Conservation (phyloP, 2,797 vertebrate genomes). For the Phoebastria nigripes region DNA sequence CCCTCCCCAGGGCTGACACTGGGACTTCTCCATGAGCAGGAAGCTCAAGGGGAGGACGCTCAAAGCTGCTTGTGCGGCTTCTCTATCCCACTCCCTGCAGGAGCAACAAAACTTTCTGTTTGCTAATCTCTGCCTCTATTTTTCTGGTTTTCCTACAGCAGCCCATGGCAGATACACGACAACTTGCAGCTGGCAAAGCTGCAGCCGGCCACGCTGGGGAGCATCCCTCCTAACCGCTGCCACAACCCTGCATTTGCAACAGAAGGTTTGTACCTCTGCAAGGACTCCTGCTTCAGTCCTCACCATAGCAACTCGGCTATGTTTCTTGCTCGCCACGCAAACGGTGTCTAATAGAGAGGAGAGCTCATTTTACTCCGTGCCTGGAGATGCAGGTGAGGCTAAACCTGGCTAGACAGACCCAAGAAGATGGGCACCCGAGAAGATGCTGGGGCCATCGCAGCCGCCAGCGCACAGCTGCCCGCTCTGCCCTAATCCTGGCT, state of each 20-base stretch:
- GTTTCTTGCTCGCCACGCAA: rapidly evolving
- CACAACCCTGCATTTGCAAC: neutral
- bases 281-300: neutral
- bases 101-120: neutral
- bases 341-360: neutral
- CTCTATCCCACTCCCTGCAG: neutral
- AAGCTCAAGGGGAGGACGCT: neutral
- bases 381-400: neutral
- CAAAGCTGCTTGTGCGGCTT: neutral
- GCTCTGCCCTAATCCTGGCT: neutral
- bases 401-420: neutral
- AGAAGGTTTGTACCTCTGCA: neutral
- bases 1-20: neutral
- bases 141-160: neutral
- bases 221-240: neutral
- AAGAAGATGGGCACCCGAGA: neutral
- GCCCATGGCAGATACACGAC: neutral
- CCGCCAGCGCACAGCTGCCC: neutral
- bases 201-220: neutral
- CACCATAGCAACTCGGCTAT: neutral
- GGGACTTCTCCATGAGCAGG: neutral
- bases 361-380: neutral
- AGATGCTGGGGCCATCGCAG: neutral
- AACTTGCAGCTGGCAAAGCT: neutral
- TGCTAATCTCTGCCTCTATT: neutral